These are phyloP conservation scores for Drosophila emarginata DNA, from an alignment of 2,888 invertebrate species.

Conservation along the genomic window DNA sequence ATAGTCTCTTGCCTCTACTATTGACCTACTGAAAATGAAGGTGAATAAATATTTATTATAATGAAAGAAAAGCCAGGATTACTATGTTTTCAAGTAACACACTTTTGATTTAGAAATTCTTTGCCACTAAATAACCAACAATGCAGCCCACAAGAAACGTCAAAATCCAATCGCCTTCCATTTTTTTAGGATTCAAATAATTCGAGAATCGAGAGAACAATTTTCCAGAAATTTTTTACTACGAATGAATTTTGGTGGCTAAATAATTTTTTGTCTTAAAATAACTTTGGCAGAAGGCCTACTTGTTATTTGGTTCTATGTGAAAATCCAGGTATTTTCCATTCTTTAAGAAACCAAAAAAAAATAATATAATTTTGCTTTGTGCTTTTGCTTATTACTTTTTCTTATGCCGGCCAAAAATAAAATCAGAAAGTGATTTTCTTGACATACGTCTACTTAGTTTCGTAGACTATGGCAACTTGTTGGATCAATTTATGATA, in stretches of 20 bases:
- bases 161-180: constrained; percentile 35
- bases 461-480: too few species aligned
- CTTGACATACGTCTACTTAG: too few species aligned
- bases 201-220: too few species aligned
- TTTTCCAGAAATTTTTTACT: background rate
- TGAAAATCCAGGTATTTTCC: constrained; percentile 18
- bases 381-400: too few species aligned
- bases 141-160: constrained; percentile 45
- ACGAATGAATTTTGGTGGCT: background rate
- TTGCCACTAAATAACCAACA: constrained; percentile 47
- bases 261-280: background rate
- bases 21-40: background rate
- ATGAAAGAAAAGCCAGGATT: background rate
- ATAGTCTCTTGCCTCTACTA: background rate
- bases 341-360: background rate
- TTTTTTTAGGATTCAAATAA: background rate
- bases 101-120: constrained; percentile 8
- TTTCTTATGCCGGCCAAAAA: too few species aligned
- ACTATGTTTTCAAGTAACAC: background rate
- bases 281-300: background rate
- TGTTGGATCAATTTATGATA: too few species aligned
- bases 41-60: background rate
- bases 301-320: background rate
- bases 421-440: too few species aligned
- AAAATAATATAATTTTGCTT: background rate